phyloP scores from a whole-genome alignment of 2,113 vertebrate species.

The Okapia johnstoni region DNA sequence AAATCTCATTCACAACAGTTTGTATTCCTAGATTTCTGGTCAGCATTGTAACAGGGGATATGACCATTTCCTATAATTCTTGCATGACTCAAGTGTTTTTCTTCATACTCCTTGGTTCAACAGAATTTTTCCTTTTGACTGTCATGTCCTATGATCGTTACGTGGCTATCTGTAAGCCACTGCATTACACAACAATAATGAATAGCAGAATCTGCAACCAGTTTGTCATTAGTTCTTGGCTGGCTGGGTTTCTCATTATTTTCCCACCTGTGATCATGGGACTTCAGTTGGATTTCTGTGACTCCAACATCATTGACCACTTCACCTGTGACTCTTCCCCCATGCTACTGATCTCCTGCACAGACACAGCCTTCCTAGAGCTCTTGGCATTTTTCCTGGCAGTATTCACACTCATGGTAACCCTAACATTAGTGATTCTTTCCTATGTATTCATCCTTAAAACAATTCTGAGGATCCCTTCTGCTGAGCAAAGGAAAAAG shows the following conservation, averaged over 20 bases:
- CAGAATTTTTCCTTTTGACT: constrained; percentile 68
- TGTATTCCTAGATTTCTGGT: constrained; percentile 54
- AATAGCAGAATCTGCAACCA: constrained; percentile 2
- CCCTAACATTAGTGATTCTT: constrained; percentile 28
- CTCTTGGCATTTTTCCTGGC: constrained; percentile 29
- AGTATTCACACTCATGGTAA: constrained; percentile 34
- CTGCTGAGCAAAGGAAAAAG: constrained; percentile 45
- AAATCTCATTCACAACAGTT: constrained; percentile 56
- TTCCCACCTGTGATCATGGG: constrained; percentile 58
- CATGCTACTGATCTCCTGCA: constrained; percentile 49
- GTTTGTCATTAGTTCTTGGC: constrained; percentile 44
- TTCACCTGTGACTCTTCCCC: constrained; percentile 57
- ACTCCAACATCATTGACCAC: constrained; percentile 57
- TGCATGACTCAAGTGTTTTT: constrained; percentile 58
- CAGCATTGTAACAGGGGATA: constrained; percentile 41
- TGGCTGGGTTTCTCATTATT: constrained; percentile 56
- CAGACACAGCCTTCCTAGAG: constrained; percentile 45
- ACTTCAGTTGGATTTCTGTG: constrained; percentile 57
- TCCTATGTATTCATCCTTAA: constrained; percentile 55
- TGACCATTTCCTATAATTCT: constrained; percentile 40
- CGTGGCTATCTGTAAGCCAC: constrained; percentile 57
- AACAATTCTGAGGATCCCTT: constrained; percentile 51
- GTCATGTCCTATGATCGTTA: constrained; percentile 70
- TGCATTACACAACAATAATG: constrained; percentile 57
- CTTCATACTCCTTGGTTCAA: constrained; percentile 36